Evolutionary conservation across 2,113 vertebrate genomes (phyloP), one percentile per base, ranked within the genome.

Genomic region (Indicator maculatus): DNA sequence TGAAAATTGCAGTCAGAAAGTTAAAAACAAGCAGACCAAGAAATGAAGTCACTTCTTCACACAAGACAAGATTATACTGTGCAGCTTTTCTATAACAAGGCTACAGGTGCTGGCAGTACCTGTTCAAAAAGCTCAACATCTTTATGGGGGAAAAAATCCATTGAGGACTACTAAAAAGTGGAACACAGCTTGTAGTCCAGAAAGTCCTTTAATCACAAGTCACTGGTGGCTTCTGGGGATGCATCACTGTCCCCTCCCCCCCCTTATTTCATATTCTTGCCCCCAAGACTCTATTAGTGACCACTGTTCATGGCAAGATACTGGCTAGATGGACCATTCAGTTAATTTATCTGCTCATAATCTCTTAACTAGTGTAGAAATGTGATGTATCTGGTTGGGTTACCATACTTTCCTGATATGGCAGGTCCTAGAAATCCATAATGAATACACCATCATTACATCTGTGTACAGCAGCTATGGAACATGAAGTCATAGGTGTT

Each of bases 321-420:
- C 70, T 39, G 75, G 39, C 44, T 72, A 50, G 74, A 85, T 85
- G 87, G 67, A 59, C 52, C 39, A 33, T 80, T 69, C 76, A 85
- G 82, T 78, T 91, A 66, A 93, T 89, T 84, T 71, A 27, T 65
- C 30, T 39, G 78, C 31, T 44, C 76, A 15, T 28, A 74, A 55
- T 56, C 87, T 83, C 64, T 70, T 66, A 77, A 61, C 71, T 70
- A 63, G n/a, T 59, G 64, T 16, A 41, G 74, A 45, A 70, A 85
- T 80, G 27, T 27, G 67, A 41, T 45, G 4, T n/a, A 28, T 65
- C 44, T 65, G 21, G 67, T 76, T 91, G 30, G 39, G 66, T 73
- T 59, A 45, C 56, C 66, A 5, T 59, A 36, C 47, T 75, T 70
- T 39, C 39, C 61, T 65, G 38, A 31, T 20, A 63, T 1, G 3